Evolutionary conservation across 2,888 invertebrate species (phyloP).

Genomic region (Barypeithes pellucidus): DNA sequence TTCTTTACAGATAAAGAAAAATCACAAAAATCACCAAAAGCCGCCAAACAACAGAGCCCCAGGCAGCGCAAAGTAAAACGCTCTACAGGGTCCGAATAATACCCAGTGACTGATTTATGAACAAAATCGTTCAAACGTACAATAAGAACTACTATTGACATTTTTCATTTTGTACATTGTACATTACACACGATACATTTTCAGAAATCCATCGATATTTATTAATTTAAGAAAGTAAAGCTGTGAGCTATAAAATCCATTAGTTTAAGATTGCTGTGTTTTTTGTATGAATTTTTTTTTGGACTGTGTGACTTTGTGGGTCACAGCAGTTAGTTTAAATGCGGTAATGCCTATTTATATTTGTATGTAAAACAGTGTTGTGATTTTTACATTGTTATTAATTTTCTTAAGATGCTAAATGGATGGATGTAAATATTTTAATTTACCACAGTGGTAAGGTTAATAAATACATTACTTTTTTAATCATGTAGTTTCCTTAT

Average conservation of each 20-base stretch:
- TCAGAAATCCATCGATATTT: slow-evolving; percentile 35
- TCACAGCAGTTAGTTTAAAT: slow-evolving; percentile 1
- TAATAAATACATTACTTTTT: slow-evolving; percentile 40
- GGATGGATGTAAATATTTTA: slow-evolving; percentile 46
- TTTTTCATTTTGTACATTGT: slow-evolving; percentile 36
- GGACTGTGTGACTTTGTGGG: slow-evolving; percentile 3
- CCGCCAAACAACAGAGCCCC: slow-evolving; percentile 76
- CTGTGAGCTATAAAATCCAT: slow-evolving; percentile 10
- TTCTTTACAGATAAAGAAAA: slow-evolving; percentile 66
- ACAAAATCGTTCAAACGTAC: slow-evolving; percentile 24
- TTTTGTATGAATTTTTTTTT: slow-evolving; percentile 5
- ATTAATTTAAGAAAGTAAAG: slow-evolving; percentile 22
- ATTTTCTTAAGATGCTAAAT: slow-evolving; percentile 28
- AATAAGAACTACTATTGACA: slow-evolving; percentile 12
- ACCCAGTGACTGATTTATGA: slow-evolving; percentile 38
- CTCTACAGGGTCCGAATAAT: slow-evolving; percentile 77
- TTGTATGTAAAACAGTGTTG: slow-evolving; percentile 35
- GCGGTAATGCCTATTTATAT: slow-evolving; percentile 32
- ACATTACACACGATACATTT: slow-evolving; percentile 18
- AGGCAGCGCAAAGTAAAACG: slow-evolving; percentile 85
- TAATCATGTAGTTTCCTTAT: not conserved
- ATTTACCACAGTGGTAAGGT: slow-evolving; percentile 48
- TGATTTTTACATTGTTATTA: slow-evolving; percentile 42
- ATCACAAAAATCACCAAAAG: slow-evolving; percentile 63
- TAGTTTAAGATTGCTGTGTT: not conserved